Evolutionary conservation across 2,113 vertebrate species (phyloP), one percentile per base, ranked within the genome.

Genomic region (Smithornis capensis): DNA sequence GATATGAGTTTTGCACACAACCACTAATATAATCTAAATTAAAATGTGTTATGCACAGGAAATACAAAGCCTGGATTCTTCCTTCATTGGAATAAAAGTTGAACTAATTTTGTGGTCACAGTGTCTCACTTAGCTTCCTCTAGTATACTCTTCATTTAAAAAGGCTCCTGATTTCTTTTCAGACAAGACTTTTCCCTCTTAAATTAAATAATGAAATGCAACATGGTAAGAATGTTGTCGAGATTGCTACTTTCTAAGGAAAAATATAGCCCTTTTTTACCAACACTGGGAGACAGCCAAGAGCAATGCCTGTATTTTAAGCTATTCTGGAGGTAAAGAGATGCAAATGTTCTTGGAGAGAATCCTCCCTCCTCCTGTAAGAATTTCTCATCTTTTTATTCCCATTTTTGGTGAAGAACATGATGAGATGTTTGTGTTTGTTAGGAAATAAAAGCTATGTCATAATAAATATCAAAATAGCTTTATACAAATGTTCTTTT

Each of bases 171-270:
- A 92, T 94, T 96, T 95, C 60, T 90, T 94, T 87, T 86, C 55
- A 91, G 67, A 86, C 25, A 89, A 90, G 73, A 60, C 76, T 89
- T 96, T 94, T 71, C 44, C 67, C 35, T 85, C 67, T 92, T 95
- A 75, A 94, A 73, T 71, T 69, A 64, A 73, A 76, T 87, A 92
- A 95, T 95, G 64, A 94, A 94, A 93, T 85, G 82, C 40, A 85
- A 82, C 69, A 73, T 50, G 84, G 45, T 85, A 78, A 83, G 91
- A 83, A 85, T 37, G 19, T 63, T 24, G 28, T 89, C 85, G 92
- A 80, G 82, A 87, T 50, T 65, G 57, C 60, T 90, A 18, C 62
- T 90, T 95, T 88, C 71, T 74, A 69, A 92, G 56, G 70, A 60
- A 80, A 93, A 88, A 89, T 38, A 59, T 6, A 29, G 25, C 9